Evolutionary conservation across 2,797 vertebrate species (phyloP), one percentile per base, ranked within the genome.

Genomic region (Toxotes lorentzi): DNA sequence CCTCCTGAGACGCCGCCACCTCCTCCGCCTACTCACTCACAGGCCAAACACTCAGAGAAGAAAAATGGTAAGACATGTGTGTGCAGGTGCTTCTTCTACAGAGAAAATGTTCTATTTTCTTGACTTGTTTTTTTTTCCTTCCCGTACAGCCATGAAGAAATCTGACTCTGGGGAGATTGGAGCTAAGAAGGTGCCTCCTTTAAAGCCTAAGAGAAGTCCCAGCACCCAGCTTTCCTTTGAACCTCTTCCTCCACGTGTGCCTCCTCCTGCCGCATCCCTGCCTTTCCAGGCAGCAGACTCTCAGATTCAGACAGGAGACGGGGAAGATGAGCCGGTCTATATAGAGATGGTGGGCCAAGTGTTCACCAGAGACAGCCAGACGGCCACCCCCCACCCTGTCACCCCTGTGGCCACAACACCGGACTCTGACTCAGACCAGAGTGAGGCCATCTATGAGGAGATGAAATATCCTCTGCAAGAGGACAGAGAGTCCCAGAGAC

Each of bases 331-430:
- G 85, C 97, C 97, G 0, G 97, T 98, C 53, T 98, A 98, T 84
- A 98, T 98, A 2, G 97, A 98, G 90, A 98, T 98, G 97, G 97
- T 98, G 82, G 97, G 97, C 54, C 96, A 96, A 75, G 97, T 92
- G 90, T 97, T 94, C 93, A 96, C 93, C 68, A 92, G 93, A 90
- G 96, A 95, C 64, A 94, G 85, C 82, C 94, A 91, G 88, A 94
- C 88, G 7, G 86, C 94, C 83, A 94, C 94, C 21, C 91, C 94
- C 48, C 87, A 95, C 82, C 93, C 95, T 1, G 93, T 92, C 81
- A 95, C 95, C 4, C 91, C 92, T 0, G 95, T 94, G 35, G 91
- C 94, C 85, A 90, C 94, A 56, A 96, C 95, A 0, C 94, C 95
- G 0, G 97, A 97, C 76, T 97, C 96, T 0, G 97, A 98, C 91